Evolutionary conservation across 2,888 invertebrate genomes (phyloP).

Genomic region (Apamea crenata): DNA sequence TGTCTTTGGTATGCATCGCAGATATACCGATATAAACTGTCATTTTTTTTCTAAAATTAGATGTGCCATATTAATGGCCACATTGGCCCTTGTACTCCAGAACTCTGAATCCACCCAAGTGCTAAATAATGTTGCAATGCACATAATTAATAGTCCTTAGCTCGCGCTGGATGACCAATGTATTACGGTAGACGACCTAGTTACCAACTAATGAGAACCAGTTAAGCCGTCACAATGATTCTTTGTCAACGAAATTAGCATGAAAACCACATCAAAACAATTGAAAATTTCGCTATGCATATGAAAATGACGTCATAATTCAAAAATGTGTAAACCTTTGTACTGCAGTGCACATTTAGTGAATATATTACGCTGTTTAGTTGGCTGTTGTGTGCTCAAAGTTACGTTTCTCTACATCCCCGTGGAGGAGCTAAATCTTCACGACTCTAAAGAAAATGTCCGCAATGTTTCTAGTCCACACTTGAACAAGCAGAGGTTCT

Average conservation of each 20-base stretch:
- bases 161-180: conserved; percentile 2
- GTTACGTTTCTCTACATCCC: conserved; percentile 61
- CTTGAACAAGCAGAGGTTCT: conserved; percentile 69
- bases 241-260: conserved; percentile 52
- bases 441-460: conserved; percentile 71
- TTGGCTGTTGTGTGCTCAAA: conserved; percentile 38
- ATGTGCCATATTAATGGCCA: neutral
- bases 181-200: conserved; percentile 23
- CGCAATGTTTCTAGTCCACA: conserved; percentile 70
- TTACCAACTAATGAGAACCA: conserved; percentile 26
- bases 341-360: conserved; percentile 45
- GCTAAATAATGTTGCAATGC: conserved; percentile 33
- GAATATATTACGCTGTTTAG: conserved; percentile 53
- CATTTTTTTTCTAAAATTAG: neutral
- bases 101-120: conserved; percentile 7
- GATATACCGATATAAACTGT: neutral
- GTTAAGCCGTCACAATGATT: conserved; percentile 32
- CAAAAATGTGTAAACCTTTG: conserved; percentile 52
- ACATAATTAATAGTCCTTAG: conserved; percentile 16
- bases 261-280: conserved; percentile 60
- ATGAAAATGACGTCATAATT: conserved; percentile 49
- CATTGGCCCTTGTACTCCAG: neutral
- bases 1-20: neutral
- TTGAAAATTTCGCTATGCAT: conserved; percentile 46
- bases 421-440: conserved; percentile 73